A percentile compares a stretch with the other conserved stretches of the same genome.
phyloP scores from a whole-genome alignment of 2,113 vertebrate genomes.

The Ciconia boyciana region DNA sequence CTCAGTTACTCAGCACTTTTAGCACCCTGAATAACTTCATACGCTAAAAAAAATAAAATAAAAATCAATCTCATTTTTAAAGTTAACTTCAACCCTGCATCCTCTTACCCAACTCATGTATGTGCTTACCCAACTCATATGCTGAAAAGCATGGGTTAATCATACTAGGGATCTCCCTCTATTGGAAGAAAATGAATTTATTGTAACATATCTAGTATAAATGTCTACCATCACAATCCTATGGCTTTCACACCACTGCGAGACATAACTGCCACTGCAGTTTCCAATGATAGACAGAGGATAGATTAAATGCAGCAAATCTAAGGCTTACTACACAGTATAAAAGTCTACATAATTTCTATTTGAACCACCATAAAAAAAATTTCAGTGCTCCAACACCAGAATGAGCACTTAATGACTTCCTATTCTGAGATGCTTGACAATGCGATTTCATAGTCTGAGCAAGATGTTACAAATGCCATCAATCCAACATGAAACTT shows the following conservation, averaged over 20 bases:
- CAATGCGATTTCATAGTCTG: not conserved
- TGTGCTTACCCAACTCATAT: no score
- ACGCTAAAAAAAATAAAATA: not conserved
- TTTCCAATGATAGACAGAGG: not conserved
- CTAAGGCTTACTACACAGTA: not conserved
- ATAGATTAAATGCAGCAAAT: not conserved
- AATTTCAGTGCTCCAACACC: not conserved
- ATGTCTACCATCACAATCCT: not conserved
- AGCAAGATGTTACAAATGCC: not conserved
- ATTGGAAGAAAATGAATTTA: not conserved
- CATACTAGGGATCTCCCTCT: not conserved
- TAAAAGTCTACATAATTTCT: not conserved
- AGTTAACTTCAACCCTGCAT: not conserved
- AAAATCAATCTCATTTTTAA: not conserved
- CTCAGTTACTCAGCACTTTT: not conserved
- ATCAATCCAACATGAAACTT: not conserved
- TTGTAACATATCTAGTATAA: not conserved
- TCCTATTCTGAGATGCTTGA: not conserved
- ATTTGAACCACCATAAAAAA: not conserved
- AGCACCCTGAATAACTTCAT: not conserved
- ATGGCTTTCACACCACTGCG: not conserved
- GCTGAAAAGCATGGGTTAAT: not conserved
- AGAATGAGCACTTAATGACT: not conserved
- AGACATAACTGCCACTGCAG: not conserved
- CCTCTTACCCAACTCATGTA: not conserved